Conservation (phyloP, 2,888 invertebrate species). For the Argyra leucocephala region DNA sequence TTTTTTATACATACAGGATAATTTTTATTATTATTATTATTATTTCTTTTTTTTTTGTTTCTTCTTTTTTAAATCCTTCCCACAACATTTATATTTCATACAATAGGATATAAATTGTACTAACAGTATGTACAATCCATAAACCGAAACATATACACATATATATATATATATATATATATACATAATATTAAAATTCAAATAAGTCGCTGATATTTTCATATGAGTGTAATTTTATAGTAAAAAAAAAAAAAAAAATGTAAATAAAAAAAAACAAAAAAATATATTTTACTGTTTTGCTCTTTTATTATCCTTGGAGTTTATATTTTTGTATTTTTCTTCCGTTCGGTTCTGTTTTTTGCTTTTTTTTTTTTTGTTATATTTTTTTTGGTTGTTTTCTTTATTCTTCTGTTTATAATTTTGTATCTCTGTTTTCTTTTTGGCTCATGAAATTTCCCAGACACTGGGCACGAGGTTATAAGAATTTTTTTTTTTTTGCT, state of each 20-base stretch:
- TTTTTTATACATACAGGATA: too few relatives aligned
- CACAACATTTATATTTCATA: too few relatives aligned
- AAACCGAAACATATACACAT: too few relatives aligned
- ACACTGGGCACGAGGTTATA: constrained; percentile 1
- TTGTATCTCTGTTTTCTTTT: neutral
- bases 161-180: too few relatives aligned
- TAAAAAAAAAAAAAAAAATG: neutral
- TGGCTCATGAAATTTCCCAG: neutral
- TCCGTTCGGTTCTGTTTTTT: neutral
- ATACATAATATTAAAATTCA: neutral
- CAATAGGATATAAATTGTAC: too few relatives aligned
- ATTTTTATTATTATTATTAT: too few relatives aligned
- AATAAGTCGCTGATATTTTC: constrained; percentile 1
- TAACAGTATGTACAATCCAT: too few relatives aligned
- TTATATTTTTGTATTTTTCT: neutral
- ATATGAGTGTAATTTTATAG: neutral
- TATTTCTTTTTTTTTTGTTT: neutral
- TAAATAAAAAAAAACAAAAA: neutral
- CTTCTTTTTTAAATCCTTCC: neutral
- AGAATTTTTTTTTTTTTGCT: neutral
- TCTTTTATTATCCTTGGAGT: constrained; percentile 2
- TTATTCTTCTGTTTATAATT: neutral
- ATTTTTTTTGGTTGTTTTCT: neutral
- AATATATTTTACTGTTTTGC: neutral
- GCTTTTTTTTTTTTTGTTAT: neutral